Evolutionary conservation across 2,888 invertebrate genomes (phyloP), one percentile per base, ranked within the genome.

Genomic region (Trachelus troglodyta): DNA sequence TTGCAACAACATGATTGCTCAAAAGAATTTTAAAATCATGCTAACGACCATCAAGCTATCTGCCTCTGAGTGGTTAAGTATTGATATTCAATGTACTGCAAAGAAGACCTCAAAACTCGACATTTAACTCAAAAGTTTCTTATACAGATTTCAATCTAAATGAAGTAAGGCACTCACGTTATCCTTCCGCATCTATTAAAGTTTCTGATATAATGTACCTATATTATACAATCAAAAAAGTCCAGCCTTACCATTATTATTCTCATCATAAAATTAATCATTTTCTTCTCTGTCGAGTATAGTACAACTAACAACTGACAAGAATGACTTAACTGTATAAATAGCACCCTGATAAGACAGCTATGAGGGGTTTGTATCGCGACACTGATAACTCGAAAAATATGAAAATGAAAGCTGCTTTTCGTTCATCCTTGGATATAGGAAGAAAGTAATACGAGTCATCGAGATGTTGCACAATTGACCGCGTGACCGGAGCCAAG

Each of bases 21-120:
- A 85, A 84, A 86, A 82, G 81, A 83, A 85, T 85, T 88, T 85
- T 87, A 87, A 87, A 89, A 88, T 88, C 84, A 87, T 83, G 83
- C 85, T 88, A 87, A 89, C 87, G 85, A 86, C 85, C 76, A 86
- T 85, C 83, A 83, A 86, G 85, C 86, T 86, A 87, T 84, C 82
- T 83, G 79, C 83, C 78, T 79, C 88, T 87, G 88, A 88, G 88
- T 56, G 9, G 0, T 56, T 56, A 56, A 56, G 56, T 56, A 56
- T 23, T 56, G 23, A 56, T 56, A 23, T 56, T 2, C 2, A 56
- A 23, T 56, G 9, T 23, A 23, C 56, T 56, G 56, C 23, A 56
- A 56, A 56, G 56, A 56, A 56, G 56, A 56, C 2, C 56, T 23
- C 6, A 56, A 56, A 56, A 56, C 23, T 56, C 23, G 23, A 23